Conservation (phyloP, 2,113 vertebrate species). For the Pipa parva region DNA sequence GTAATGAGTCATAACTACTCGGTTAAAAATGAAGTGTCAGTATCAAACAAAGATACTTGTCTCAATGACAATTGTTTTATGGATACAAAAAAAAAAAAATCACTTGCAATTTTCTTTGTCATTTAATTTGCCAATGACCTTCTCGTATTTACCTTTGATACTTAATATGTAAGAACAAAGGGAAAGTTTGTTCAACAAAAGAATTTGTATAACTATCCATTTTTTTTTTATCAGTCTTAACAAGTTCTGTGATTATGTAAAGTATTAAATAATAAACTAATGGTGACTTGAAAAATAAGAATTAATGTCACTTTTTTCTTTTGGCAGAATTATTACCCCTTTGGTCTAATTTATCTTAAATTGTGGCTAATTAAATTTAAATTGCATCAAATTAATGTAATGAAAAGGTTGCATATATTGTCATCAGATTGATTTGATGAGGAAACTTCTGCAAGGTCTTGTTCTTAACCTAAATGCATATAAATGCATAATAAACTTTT, state of each 20-base stretch:
- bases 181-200: slow-evolving; percentile 45
- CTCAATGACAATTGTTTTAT: slow-evolving; percentile 45
- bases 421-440: slow-evolving; percentile 46
- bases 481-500: neutral
- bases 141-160: slow-evolving; percentile 46
- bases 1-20: slow-evolving; percentile 56
- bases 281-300: slow-evolving; percentile 52
- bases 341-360: slow-evolving; percentile 56
- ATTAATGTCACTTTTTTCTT: slow-evolving; percentile 52
- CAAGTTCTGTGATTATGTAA: slow-evolving; percentile 47
- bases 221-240: slow-evolving; percentile 47
- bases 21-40: slow-evolving; percentile 46
- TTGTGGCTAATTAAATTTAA: slow-evolving; percentile 42
- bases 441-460: slow-evolving; percentile 27
- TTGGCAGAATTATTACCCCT: slow-evolving; percentile 50
- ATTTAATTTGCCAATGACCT: slow-evolving; percentile 41
- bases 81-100: slow-evolving; percentile 43
- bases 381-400: slow-evolving; percentile 46
- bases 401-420: slow-evolving; percentile 49
- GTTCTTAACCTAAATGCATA: slow-evolving; percentile 1
- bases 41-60: slow-evolving; percentile 46
- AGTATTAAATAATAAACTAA: slow-evolving; percentile 48
- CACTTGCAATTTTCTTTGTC: slow-evolving; percentile 46
- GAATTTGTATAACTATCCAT: slow-evolving; percentile 44
- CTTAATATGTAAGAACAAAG: slow-evolving; percentile 50